Conservation (phyloP, 2,113 vertebrate genomes). For the Sarotherodon lohbergeri region DNA sequence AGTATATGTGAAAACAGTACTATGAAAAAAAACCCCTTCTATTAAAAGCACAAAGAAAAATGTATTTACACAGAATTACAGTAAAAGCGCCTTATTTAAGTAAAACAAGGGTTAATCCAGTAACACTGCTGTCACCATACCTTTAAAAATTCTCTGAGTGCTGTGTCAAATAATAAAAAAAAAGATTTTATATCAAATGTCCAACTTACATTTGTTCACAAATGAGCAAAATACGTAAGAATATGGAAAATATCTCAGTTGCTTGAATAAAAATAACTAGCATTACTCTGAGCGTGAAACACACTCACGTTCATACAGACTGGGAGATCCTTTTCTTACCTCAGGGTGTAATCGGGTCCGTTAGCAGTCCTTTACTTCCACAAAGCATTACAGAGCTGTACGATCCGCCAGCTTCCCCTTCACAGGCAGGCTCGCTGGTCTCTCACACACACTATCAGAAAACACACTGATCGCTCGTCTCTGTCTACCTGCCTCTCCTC, state of each 20-base stretch:
- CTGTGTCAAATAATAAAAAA: neutral
- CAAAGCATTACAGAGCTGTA: conserved; percentile 49
- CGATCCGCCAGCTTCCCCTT: conserved; percentile 21
- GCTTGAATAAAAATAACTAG: neutral
- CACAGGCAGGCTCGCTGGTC: neutral
- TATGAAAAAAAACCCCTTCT: neutral
- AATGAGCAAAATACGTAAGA: neutral
- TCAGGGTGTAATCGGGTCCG: conserved; percentile 52
- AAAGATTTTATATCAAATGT: neutral
- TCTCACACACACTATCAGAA: neutral
- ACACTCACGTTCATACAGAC: neutral
- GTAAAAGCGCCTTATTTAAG: neutral
- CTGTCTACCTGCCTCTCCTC: conserved; percentile 33
- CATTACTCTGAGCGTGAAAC: neutral
- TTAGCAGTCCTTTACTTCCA: conserved; percentile 38
- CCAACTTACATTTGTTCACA: neutral
- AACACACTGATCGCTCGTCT: neutral
- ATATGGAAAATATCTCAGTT: neutral
- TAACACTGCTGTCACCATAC: neutral
- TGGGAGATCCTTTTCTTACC: conserved; percentile 41
- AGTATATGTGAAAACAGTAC: neutral
- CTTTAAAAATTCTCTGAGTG: neutral
- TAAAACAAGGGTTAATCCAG: neutral
- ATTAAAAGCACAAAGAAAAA: neutral
- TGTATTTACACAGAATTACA: neutral